Evolutionary conservation across 2,888 invertebrate genomes (phyloP), one percentile per base, ranked within the genome.

Genomic region (Strigamia crassipes): DNA sequence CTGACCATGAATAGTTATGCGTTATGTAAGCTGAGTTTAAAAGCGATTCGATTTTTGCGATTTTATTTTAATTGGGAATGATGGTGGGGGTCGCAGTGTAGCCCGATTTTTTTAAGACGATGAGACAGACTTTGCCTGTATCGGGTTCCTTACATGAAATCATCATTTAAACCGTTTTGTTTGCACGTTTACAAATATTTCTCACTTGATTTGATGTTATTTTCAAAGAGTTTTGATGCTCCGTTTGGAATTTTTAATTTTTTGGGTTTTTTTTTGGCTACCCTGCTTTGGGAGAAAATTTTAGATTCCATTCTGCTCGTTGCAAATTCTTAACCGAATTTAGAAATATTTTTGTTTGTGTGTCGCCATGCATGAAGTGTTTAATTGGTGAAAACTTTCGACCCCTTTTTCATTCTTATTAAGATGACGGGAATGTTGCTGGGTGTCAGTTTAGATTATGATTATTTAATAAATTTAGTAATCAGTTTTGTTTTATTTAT

Each of bases 321-420:
- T 73, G 31, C 31, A 31, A 73, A 73, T 73, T 73, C 73, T 73
- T 73, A 73, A 73, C 73, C 73, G 31, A 23, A 23, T 73, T 56
- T 56, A 18, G 56, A 9, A 18, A n/a, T 2, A 18, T 18, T 56
- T 18, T 18, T 18, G 15, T 56, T 56, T 56, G n/a, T 56, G 15
- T 15, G 18, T 51, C 12, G 51, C 51, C 73, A 27, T 31, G 31
- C 13, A 12, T 73, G 31, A 73, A 27, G 31, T 27, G 27, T 31
- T 31, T 73, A 15, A 18, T 18, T 51, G 51, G 18, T 51, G 51
- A 15, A 51, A 51, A 38, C 38, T 38, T 27, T 27, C 27, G 38
- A 38, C 9, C 38, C 10, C 38, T 38, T 38, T 38, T 38, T 38
- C 10, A 38, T 38, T 38, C 46, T 18, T 56, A 56, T 56, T 56